These are phyloP conservation scores for Poeciliopsis occidentalis DNA, from an alignment of 2,113 vertebrate species.

Conservation along the genomic window DNA sequence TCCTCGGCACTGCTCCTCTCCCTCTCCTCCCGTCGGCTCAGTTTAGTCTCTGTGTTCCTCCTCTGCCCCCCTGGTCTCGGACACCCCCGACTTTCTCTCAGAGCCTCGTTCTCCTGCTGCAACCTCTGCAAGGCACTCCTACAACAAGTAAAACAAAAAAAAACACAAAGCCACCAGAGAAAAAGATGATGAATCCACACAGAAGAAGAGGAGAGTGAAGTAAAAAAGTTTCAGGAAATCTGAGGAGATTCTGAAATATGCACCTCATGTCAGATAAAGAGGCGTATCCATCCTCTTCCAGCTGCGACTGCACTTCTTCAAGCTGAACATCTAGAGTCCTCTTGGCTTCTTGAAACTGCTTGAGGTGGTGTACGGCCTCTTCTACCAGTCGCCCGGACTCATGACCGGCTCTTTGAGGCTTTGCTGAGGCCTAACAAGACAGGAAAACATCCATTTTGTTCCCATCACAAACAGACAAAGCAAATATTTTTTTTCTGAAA, in stretches of 20 bases:
- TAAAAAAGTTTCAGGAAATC: too few species aligned
- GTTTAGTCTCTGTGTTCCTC: slow-evolving; percentile 20
- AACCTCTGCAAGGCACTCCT: slow-evolving; percentile 84
- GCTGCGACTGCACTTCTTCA: slow-evolving; percentile 81
- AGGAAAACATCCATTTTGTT: neutral
- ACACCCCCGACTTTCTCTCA: slow-evolving; percentile 71
- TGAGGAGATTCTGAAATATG: neutral
- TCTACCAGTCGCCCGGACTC: slow-evolving; percentile 19
- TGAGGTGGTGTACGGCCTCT: slow-evolving; percentile 10
- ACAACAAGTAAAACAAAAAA: neutral
- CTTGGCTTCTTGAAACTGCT: slow-evolving; percentile 76
- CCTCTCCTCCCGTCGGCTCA: slow-evolving; percentile 43
- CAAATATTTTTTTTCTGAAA: neutral
- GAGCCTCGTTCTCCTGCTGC: slow-evolving; percentile 83
- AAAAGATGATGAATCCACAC: neutral
- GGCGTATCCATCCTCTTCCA: slow-evolving; percentile 85
- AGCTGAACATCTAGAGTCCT: slow-evolving; percentile 80
- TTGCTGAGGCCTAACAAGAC: slow-evolving; percentile 33
- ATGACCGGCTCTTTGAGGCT: slow-evolving; percentile 23
- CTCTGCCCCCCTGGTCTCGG: slow-evolving; percentile 4
- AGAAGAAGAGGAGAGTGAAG: too few species aligned
- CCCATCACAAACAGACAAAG: neutral
- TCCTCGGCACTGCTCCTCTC: slow-evolving; percentile 27
- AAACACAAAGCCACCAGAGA: neutral
- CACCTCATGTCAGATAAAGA: slow-evolving; percentile 89